Evolutionary conservation across 2,113 vertebrate species (phyloP).

Genomic region (Xenopus tropicalis): UCB_Xtro_10.0 CM004447.2:115098501-115099000

Average conservation of each 20-base stretch:
- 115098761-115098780: conserved; percentile 49
- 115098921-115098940: conserved; percentile 62
- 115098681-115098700: too few relatives aligned
- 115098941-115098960: conserved; percentile 56
- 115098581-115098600: too few relatives aligned
- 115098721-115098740: background rate
- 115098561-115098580: too few relatives aligned
- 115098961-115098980: conserved; percentile 48
- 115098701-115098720: too few relatives aligned
- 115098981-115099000: conserved; percentile 43
- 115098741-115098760: conserved; percentile 43
- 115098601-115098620: too few relatives aligned
- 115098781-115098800: conserved; percentile 54
- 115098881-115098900: conserved; percentile 51
- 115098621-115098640: too few relatives aligned
- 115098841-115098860: conserved; percentile 60
- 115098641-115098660: too few relatives aligned
- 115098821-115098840: conserved; percentile 69
- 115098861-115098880: conserved; percentile 58
- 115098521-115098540: too few relatives aligned
- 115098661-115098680: too few relatives aligned
- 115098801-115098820: conserved; percentile 77
- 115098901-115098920: conserved; percentile 60
- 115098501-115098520: too few relatives aligned
- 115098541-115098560: too few relatives aligned